Percentiles rank a stretch among this genome's conserved stretches.
Conservation (phyloP, 2,888 invertebrate species). For the Acrobeloides nanus region DNA sequence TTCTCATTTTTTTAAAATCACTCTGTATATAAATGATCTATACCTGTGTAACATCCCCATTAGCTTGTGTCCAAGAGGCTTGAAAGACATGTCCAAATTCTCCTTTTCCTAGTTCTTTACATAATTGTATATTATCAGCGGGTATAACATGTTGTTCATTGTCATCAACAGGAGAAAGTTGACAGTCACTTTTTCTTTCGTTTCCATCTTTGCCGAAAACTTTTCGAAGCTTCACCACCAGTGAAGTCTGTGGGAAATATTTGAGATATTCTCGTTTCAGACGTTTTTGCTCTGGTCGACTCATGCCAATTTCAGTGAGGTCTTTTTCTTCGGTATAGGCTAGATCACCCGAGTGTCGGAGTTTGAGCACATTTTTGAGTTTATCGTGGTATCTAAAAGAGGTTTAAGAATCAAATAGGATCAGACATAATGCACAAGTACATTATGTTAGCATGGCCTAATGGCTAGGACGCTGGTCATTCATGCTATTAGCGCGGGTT, state of each 20-base stretch:
- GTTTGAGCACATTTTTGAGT: conserved; percentile 36
- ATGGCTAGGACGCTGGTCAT: too few species aligned
- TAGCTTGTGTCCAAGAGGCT: conserved; percentile 63
- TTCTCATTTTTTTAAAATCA: conserved; percentile 2
- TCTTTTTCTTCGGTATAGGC: conserved; percentile 83
- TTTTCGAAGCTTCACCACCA: conserved; percentile 17
- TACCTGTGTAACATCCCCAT: conserved; percentile 9
- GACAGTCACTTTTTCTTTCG: not conserved
- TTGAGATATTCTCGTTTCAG: conserved; percentile 78
- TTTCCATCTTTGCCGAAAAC: conserved; percentile 31
- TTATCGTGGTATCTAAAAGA: conserved; percentile 40
- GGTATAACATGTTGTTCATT: conserved; percentile 46
- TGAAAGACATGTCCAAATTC: conserved; percentile 84
- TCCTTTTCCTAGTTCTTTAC: conserved; percentile 83
- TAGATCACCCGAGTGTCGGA: conserved; percentile 47
- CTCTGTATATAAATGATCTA: too few species aligned
- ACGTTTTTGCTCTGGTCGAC: conserved; percentile 74
- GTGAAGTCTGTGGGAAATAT: conserved; percentile 24
- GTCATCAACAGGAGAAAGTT: not conserved
- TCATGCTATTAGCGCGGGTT: too few species aligned
- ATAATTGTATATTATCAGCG: conserved; percentile 31
- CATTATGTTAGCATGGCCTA: too few species aligned
- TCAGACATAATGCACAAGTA: not conserved
- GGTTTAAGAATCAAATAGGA: not conserved
- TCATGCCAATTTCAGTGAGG: conserved; percentile 69